Evolutionary conservation across 2,888 invertebrate genomes (phyloP), one percentile per base, ranked within the genome.

Genomic region (Cataglyphis livida): DNA sequence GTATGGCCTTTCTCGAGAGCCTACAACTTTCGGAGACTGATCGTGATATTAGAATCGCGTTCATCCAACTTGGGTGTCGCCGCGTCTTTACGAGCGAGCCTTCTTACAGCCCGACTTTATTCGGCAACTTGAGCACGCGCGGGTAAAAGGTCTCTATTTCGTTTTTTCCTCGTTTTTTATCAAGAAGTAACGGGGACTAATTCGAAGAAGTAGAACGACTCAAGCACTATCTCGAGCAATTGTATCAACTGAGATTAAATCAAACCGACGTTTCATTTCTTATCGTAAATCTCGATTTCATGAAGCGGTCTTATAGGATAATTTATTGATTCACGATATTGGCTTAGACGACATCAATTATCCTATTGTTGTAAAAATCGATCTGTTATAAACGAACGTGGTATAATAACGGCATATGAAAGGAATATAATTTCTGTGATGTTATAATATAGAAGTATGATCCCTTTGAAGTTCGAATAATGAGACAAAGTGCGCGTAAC

Each of bases 1-100:
- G 9, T 44, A 54, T 57, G 28, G 73, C 57, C 59, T 41, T 73
- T 59, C 76, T 82, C 64, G 71, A 84, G 74, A 84, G 78, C 51
- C 85, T 74, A 57, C 68, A 82, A 81, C 73, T 74, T 78, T 51
- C 51, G 59, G 66, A 78, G 64, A 82, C 84, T 74, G 70, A 84
- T 84, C 82, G 62, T 83, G 73, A 83, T 85, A 85, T 85, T 87
- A 81, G 82, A 62, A 48, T 66, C 85, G 70, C 75, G 78, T 83
- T 74, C 86, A 51, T 59, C 61, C 41, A 74, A 74, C 73, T 82
- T 73, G 87, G 83, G 74, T 89, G 70, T 81, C 82, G 79, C 83
- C 85, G 82, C 73, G 71, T 51, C 64, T 89, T 89, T 85, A 86
- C 85, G 88, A 87, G 70, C 64, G 32, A 44, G 48, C 28, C 44